Conservation (phyloP, 2,797 vertebrate genomes). For the Sphenodon punctatus region DNA sequence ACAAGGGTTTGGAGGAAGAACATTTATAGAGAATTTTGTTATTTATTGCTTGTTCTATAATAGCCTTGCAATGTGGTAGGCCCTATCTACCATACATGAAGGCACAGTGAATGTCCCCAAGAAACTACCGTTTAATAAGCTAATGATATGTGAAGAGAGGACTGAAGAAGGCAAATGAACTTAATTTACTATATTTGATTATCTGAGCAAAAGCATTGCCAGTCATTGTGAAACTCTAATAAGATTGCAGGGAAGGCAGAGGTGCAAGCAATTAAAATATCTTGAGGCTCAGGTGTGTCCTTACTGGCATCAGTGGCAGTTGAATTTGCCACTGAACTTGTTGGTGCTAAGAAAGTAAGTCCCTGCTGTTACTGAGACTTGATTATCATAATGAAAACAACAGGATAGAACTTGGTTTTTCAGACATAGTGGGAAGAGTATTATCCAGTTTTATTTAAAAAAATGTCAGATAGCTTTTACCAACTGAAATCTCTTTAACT, state of each 20-base stretch:
- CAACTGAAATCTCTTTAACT: too few species aligned
- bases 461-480: background rate
- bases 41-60: background rate
- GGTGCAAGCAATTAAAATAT: background rate
- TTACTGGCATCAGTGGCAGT: background rate
- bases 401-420: background rate
- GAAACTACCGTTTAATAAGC: background rate
- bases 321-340: background rate
- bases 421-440: background rate
- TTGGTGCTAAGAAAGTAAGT: background rate
- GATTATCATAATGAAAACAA: background rate
- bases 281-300: background rate
- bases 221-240: background rate
- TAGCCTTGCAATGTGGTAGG: background rate
- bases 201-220: background rate
- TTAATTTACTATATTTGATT: background rate
- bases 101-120: background rate
- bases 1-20: background rate
- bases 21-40: background rate
- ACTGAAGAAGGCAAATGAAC: too few species aligned
- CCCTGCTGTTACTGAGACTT: background rate
- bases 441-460: background rate
- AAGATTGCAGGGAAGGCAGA: background rate
- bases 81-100: background rate
- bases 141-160: too few species aligned